Conservation (phyloP, 2,888 invertebrate species). For the Unio delphinus region DNA sequence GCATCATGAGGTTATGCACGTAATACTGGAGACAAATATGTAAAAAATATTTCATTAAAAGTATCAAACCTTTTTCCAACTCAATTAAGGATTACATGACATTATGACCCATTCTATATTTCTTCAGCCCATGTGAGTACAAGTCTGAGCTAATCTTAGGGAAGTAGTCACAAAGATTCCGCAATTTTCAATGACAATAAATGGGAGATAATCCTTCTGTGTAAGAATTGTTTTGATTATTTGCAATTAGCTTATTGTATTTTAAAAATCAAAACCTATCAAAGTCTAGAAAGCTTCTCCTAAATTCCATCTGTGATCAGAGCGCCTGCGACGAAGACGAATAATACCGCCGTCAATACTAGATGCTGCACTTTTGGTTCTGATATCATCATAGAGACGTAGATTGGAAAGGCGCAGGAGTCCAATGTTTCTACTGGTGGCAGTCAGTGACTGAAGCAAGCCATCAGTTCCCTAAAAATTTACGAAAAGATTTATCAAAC, state of each 20-base stretch:
- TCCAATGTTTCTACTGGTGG: conserved; percentile 68
- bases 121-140: too few species aligned
- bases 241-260: neutral
- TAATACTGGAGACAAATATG: too few species aligned
- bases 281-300: conserved; percentile 58
- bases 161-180: too few species aligned
- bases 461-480: conserved; percentile 63
- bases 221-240: neutral
- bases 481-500: neutral
- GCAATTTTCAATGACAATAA: too few species aligned
- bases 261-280: neutral
- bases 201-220: too few species aligned
- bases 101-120: too few species aligned
- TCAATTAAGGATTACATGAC: too few species aligned
- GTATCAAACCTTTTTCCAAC: too few species aligned
- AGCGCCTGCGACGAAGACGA: conserved; percentile 64
- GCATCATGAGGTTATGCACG: too few species aligned
- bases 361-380: conserved; percentile 64
- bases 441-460: conserved; percentile 65
- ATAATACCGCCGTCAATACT: conserved; percentile 64
- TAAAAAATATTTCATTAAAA: too few species aligned
- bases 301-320: conserved; percentile 67
- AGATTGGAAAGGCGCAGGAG: conserved; percentile 62
- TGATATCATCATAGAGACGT: conserved; percentile 62
- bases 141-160: too few species aligned